A percentile compares a stretch with the other conserved stretches of the same genome.
Conservation (phyloP, 2,113 vertebrate genomes). For the Trogon melanurus region DNA sequence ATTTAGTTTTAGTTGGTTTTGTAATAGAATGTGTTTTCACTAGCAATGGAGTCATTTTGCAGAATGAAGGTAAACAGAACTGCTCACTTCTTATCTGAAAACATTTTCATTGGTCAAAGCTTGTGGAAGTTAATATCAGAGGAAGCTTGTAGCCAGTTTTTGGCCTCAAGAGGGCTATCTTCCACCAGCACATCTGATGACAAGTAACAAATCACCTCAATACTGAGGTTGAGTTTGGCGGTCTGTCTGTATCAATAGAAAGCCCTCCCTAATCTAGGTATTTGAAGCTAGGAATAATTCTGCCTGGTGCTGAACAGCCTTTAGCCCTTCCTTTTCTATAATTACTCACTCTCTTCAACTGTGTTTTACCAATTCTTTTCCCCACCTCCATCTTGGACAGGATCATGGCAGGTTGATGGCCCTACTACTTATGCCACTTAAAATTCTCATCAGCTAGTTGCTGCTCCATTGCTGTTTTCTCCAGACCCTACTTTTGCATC, state of each 20-base stretch:
- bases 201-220: background rate
- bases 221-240: background rate
- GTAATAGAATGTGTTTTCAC: background rate
- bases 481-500: background rate
- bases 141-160: background rate
- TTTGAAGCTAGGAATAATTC: background rate
- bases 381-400: background rate
- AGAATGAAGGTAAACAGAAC: background rate
- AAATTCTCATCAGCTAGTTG: background rate
- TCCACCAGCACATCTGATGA: background rate
- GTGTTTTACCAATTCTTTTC: background rate
- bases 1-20: background rate
- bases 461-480: background rate
- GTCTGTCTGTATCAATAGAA: background rate
- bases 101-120: background rate
- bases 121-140: background rate
- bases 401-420: background rate
- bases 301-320: background rate
- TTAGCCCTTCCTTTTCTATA: background rate
- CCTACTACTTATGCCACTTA: background rate
- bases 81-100: background rate
- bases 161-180: background rate
- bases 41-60: background rate
- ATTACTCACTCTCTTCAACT: background rate
- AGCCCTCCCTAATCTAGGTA: background rate